phyloP scores from a whole-genome alignment of 2,113 vertebrate genomes.

The Argyrosomus japonicus region DNA sequence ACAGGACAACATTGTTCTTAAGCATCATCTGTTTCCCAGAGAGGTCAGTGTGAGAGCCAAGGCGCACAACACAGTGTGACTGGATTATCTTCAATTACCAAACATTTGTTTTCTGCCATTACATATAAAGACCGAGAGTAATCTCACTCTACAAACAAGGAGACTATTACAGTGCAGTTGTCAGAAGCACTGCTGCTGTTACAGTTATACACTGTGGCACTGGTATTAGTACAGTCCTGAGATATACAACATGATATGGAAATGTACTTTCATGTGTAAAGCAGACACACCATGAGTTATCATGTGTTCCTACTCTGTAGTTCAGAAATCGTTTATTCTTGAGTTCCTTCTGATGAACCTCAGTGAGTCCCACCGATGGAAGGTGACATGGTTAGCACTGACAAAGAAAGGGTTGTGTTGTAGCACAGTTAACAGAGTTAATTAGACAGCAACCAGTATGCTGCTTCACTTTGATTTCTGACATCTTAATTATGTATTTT shows the following conservation, averaged over 20 bases:
- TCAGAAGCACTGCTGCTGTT: slow-evolving; percentile 16
- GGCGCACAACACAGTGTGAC: slow-evolving; percentile 46
- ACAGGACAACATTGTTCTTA: slow-evolving; percentile 60
- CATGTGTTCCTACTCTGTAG: not conserved
- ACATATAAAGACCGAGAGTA: slow-evolving; percentile 45
- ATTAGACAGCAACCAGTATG: not conserved
- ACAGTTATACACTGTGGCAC: not conserved
- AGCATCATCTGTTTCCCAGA: slow-evolving; percentile 58
- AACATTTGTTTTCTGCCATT: slow-evolving; percentile 80
- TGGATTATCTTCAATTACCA: slow-evolving; percentile 70
- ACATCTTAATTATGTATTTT: not conserved
- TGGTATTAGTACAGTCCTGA: not conserved
- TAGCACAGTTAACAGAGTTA: not conserved
- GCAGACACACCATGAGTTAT: not conserved
- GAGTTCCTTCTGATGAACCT: not conserved
- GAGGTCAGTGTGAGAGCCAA: slow-evolving; percentile 62
- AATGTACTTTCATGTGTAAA: not conserved
- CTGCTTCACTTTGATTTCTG: not conserved
- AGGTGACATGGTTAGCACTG: not conserved
- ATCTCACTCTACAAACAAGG: slow-evolving; percentile 56
- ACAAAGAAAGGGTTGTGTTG: not conserved
- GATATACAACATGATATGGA: not conserved
- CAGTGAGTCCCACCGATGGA: not conserved
- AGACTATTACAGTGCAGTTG: slow-evolving; percentile 30
- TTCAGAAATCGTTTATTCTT: not conserved